Conservation (phyloP, 2,888 invertebrate species). For the Syritta pipiens region DNA sequence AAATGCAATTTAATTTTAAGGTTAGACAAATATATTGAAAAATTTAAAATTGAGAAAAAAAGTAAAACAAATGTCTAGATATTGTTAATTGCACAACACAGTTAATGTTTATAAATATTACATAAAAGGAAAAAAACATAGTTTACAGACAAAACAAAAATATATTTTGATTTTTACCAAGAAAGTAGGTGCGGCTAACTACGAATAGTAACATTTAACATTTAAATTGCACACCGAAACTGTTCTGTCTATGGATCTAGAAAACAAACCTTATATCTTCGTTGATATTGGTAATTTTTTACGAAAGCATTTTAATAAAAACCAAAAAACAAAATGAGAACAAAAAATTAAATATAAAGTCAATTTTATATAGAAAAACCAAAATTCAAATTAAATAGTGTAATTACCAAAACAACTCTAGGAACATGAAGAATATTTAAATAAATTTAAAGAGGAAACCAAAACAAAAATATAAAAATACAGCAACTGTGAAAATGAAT, state of each 20-base stretch:
- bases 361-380: constrained; percentile 64
- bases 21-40: constrained; percentile 55
- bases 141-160: constrained; percentile 39
- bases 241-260: constrained; percentile 37
- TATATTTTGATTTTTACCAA: constrained; percentile 36
- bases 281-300: constrained; percentile 41
- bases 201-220: constrained; percentile 6
- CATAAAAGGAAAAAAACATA: constrained; percentile 21
- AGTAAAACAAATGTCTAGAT: constrained; percentile 40
- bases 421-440: too few relatives aligned
- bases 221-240: constrained; percentile 20
- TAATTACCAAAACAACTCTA: constrained; percentile 33
- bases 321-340: constrained; percentile 32
- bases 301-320: constrained; percentile 45
- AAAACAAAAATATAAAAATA: too few relatives aligned
- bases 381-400: constrained; percentile 40
- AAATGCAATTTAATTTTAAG: constrained; percentile 64
- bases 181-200: constrained; percentile 19
- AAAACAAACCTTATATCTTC: constrained; percentile 30
- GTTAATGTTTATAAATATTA: constrained; percentile 61
- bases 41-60: constrained; percentile 15
- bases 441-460: too few relatives aligned
- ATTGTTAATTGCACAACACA: constrained; percentile 64
- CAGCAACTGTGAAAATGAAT: too few relatives aligned
- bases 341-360: constrained; percentile 61